phyloP scores from a whole-genome alignment of 2,113 vertebrate genomes.

The Sigmodon hispidus region DNA sequence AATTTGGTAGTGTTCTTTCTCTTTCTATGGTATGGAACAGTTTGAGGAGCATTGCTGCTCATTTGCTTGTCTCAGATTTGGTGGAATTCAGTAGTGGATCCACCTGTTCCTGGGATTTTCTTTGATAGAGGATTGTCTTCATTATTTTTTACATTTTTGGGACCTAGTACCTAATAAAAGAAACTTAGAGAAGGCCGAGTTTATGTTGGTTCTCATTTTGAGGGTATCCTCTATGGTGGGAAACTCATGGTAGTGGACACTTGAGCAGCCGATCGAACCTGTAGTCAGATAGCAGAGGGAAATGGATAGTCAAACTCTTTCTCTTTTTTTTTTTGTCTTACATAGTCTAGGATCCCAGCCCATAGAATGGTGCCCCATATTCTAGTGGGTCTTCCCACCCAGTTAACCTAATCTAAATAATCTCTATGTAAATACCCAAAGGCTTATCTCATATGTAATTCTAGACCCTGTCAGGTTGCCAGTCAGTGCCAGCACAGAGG shows the following conservation, averaged over 20 bases:
- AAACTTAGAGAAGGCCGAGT: background rate
- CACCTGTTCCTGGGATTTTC: background rate
- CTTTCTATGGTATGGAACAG: background rate
- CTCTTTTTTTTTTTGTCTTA: background rate
- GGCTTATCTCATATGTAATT: background rate
- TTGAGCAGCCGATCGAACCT: background rate
- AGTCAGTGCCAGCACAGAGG: background rate
- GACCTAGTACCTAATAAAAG: background rate
- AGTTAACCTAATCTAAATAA: background rate
- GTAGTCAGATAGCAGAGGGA: background rate
- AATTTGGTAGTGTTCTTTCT: background rate
- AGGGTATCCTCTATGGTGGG: background rate
- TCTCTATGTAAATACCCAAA: background rate
- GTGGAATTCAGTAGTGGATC: background rate
- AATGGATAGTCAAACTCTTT: background rate
- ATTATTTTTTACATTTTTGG: background rate
- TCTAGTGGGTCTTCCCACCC: background rate
- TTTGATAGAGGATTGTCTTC: background rate
- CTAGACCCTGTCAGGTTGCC: background rate
- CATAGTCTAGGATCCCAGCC: background rate
- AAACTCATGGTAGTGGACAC: background rate
- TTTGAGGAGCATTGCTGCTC: background rate
- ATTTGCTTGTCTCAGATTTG: background rate
- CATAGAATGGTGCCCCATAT: background rate
- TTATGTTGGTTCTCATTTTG: background rate